Conservation (phyloP, 2,888 invertebrate species). For the Plemyria rubiginata region DNA sequence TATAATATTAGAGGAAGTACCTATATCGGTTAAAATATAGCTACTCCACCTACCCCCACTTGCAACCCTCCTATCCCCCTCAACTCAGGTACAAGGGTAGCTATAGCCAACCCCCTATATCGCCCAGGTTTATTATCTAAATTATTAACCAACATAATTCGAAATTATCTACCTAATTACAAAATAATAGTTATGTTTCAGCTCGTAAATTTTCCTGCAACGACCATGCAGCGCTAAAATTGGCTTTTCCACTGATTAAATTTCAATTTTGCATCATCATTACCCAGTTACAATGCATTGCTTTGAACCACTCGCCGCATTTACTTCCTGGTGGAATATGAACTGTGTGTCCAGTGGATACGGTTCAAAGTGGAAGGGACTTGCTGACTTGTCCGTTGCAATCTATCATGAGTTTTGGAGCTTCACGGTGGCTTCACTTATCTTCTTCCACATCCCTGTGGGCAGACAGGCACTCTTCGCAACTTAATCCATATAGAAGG, state of each 20-base stretch:
- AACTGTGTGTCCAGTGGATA: slow-evolving; percentile 14
- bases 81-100: too few relatives aligned
- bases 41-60: too few relatives aligned
- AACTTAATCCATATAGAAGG: not conserved
- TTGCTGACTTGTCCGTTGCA: slow-evolving; percentile 11
- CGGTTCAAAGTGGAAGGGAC: slow-evolving; percentile 13
- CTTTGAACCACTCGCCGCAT: slow-evolving; percentile 8
- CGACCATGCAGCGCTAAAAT: slow-evolving; percentile 18
- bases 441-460: slow-evolving; percentile 13
- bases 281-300: slow-evolving; percentile 25
- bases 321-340: slow-evolving; percentile 10
- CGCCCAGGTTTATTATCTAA: not conserved
- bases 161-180: slow-evolving; percentile 16
- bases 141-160: not conserved
- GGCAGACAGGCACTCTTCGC: slow-evolving; percentile 5
- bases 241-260: slow-evolving; percentile 34
- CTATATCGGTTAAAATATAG: too few relatives aligned
- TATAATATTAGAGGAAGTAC: too few relatives aligned
- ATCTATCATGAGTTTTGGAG: slow-evolving; percentile 30
- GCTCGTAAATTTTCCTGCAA: slow-evolving; percentile 21
- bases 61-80: too few relatives aligned
- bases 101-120: too few relatives aligned
- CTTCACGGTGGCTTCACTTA: slow-evolving; percentile 21
- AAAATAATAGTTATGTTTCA: slow-evolving; percentile 19
- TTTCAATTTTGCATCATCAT: slow-evolving; percentile 35